phyloP scores from a whole-genome alignment of 2,113 vertebrate species.

The Nipponia nippon region DNA sequence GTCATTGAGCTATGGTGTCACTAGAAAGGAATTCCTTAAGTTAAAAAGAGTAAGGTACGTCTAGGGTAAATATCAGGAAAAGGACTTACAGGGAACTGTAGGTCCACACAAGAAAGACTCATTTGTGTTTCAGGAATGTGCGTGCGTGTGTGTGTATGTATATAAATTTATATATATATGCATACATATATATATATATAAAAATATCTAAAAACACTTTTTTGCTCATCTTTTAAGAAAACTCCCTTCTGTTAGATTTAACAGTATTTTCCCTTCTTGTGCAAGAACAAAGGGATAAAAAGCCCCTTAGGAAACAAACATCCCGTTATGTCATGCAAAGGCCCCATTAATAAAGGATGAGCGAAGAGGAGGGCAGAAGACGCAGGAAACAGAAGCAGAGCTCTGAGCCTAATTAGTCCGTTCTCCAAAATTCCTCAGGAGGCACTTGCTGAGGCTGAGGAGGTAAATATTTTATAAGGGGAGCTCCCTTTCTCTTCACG shows the following conservation, averaged over 20 bases:
- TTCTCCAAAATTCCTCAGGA: slow-evolving; percentile 23
- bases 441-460: not conserved
- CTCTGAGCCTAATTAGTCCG: not conserved
- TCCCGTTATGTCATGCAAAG: not conserved
- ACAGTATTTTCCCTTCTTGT: not conserved
- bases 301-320: not conserved
- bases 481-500: not conserved
- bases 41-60: not conserved
- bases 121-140: not conserved
- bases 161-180: not conserved
- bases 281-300: slow-evolving; percentile 2
- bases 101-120: not conserved
- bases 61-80: not conserved
- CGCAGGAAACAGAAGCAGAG: not conserved
- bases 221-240: not conserved
- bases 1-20: not conserved
- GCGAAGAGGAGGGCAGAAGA: not conserved
- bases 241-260: not conserved
- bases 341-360: slow-evolving; percentile 46
- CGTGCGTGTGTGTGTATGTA: no score
- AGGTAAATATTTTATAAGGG: slow-evolving; percentile 44
- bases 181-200: rapidly evolving
- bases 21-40: not conserved
- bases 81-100: not conserved
- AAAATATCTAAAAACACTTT: not conserved